Evolutionary conservation across 2,888 invertebrate species (phyloP).

Genomic region (Microctonus brassicae): DNA sequence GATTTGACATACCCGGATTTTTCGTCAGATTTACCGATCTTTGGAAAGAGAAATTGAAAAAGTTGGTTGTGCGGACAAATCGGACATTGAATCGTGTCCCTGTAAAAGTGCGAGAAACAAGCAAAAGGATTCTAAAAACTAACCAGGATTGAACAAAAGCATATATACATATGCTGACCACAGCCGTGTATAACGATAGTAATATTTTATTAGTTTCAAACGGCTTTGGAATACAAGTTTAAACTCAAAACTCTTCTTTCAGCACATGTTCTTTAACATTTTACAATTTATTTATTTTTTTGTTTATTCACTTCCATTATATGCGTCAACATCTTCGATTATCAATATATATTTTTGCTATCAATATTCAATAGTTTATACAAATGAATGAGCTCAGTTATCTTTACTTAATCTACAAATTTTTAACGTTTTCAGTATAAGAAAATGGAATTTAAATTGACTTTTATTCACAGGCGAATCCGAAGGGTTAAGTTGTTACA

Average conservation of each 20-base stretch:
- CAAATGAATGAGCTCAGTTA: too few relatives aligned
- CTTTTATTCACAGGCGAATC: slow-evolving; percentile 58
- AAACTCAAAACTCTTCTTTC: background rate
- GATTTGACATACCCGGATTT: slow-evolving; percentile 23
- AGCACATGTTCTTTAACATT: background rate
- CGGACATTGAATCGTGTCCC: background rate
- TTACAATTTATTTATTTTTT: background rate
- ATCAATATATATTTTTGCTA: background rate
- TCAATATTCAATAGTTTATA: too few relatives aligned
- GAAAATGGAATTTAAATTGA: background rate
- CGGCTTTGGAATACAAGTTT: slow-evolving; percentile 1
- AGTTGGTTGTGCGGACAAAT: slow-evolving; percentile 17
- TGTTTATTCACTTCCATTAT: background rate
- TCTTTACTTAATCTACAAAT: too few relatives aligned
- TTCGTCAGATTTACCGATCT: slow-evolving; percentile 27
- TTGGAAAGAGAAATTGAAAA: slow-evolving; percentile 31
- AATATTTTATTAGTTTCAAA: slow-evolving; percentile 23
- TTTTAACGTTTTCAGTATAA: too few relatives aligned
- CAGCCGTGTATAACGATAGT: slow-evolving; percentile 1
- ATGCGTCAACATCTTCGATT: background rate
- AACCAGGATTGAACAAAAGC: background rate
- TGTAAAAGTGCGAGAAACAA: background rate
- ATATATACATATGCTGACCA: background rate
- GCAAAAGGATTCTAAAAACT: background rate
- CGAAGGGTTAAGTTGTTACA: slow-evolving; percentile 77